phyloP scores from a whole-genome alignment of 2,888 invertebrate species.

The Thecophora atra region DNA sequence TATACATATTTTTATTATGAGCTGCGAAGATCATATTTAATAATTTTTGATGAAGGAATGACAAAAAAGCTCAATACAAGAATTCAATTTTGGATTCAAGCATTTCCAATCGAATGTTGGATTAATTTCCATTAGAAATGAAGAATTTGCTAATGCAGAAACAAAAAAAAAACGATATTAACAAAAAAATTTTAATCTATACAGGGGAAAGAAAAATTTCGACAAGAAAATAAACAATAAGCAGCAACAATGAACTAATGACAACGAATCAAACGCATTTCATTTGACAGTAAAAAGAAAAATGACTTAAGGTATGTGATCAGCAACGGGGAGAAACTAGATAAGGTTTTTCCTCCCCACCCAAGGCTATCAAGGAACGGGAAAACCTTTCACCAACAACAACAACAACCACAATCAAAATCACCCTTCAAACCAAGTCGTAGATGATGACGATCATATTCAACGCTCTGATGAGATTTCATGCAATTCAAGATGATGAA shows the following conservation, averaged over 20 bases:
- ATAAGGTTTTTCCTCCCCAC: background rate
- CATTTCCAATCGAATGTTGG: too few species aligned
- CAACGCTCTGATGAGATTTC: slow-evolving; percentile 29
- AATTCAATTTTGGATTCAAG: too few species aligned
- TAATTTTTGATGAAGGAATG: too few species aligned
- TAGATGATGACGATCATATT: background rate
- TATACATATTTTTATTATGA: too few species aligned
- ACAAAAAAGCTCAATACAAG: too few species aligned
- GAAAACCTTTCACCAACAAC: slow-evolving; percentile 24
- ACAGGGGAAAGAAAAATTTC: background rate
- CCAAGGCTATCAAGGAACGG: slow-evolving; percentile 27
- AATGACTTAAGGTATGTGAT: slow-evolving; percentile 32
- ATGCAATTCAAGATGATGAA: slow-evolving; percentile 26
- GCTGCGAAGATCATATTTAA: too few species aligned
- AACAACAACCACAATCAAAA: slow-evolving; percentile 9
- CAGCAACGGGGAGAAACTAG: slow-evolving; percentile 14
- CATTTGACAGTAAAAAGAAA: slow-evolving; percentile 31
- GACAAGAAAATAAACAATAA: background rate
- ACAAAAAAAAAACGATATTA: background rate
- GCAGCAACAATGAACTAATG: slow-evolving; percentile 21
- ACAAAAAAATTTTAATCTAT: slow-evolving; percentile 1
- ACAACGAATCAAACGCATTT: slow-evolving; percentile 21
- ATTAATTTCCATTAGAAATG: background rate
- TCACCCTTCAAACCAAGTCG: slow-evolving; percentile 19
- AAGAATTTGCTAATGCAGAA: slow-evolving; percentile 9